Conservation (phyloP, 2,113 vertebrate species). For the Desmodus rotundus region DNA sequence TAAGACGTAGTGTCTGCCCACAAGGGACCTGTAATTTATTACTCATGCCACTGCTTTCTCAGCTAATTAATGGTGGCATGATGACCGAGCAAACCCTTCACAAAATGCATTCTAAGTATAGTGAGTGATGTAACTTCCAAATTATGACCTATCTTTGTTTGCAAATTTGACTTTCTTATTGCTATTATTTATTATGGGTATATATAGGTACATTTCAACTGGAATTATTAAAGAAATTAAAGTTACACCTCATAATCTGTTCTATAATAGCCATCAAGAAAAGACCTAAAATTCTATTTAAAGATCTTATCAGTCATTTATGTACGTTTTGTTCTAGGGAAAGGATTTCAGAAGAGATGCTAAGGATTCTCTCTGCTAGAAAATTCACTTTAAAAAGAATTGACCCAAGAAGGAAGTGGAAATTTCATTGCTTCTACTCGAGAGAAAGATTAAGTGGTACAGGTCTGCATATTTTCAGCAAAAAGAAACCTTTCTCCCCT, state of each 20-base stretch:
- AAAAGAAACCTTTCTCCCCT: background rate
- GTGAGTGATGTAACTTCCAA: background rate
- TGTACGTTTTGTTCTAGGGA: background rate
- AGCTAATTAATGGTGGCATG: background rate
- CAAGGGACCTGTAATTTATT: background rate
- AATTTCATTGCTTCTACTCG: slow-evolving; percentile 6
- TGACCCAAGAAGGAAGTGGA: background rate
- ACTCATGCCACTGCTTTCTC: background rate
- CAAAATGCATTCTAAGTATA: background rate
- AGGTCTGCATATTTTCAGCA: slow-evolving; percentile 6
- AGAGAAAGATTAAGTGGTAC: background rate
- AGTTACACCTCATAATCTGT: background rate
- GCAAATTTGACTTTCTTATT: background rate
- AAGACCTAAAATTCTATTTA: background rate
- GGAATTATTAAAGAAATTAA: background rate
- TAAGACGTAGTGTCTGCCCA: background rate
- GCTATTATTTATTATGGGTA: background rate
- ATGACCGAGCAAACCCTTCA: background rate
- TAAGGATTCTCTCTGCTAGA: background rate
- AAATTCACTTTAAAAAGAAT: background rate
- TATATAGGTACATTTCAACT: background rate
- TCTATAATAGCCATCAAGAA: background rate
- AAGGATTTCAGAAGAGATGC: background rate
- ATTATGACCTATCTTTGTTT: background rate
- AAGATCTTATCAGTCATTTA: background rate